Evolutionary conservation across 2,888 invertebrate species (phyloP), one percentile per base, ranked within the genome.

Genomic region (Drosophila paranaensis): DNA sequence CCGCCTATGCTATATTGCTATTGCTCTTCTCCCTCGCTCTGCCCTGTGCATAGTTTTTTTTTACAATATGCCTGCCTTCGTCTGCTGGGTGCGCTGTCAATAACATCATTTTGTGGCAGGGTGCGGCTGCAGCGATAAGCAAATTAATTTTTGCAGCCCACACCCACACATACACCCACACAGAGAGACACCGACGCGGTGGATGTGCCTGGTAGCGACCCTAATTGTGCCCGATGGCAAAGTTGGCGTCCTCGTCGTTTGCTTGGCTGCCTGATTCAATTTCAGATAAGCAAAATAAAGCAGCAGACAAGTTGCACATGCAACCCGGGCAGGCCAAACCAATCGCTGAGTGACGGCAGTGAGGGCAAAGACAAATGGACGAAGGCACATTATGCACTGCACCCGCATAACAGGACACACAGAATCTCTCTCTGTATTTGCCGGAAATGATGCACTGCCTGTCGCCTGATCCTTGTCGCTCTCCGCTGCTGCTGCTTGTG

Each of bases 221-320:
- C 87, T 89, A 81, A 87, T 87, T 82, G 87, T 75, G 79, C 89
- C 90, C 81, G 70, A 70, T 68, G 88, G 87, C 66, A 71, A 75
- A 72, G 70, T 76, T 80, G 67, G 48, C 77, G 63, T 30, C 60
- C 48, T 65, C 56, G 39, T 65, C 75, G 81, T 78, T 79, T 85
- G 82, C 79, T 82, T 81, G 89, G 74, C 71, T 83, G 88, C 63
- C 80, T 79, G 90, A 89, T 89, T 89, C 87, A 88, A 90, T 89
- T 89, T 89, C 76, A 90, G 90, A 90, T 89, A 88, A 89, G 82
- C 81, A 88, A 86, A 84, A 84, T 88, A 86, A 84, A 88, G 88
- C 88, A 78, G 64, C 67, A 67, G 39, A 43, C 35, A 71, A 79
- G 77, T 67, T 68, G 82, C 83, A 81, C 83, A 82, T 82, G 88